phyloP scores from a whole-genome alignment of 1,140 invertebrate genomes.

The Pogonomyrmex californicus region DNA sequence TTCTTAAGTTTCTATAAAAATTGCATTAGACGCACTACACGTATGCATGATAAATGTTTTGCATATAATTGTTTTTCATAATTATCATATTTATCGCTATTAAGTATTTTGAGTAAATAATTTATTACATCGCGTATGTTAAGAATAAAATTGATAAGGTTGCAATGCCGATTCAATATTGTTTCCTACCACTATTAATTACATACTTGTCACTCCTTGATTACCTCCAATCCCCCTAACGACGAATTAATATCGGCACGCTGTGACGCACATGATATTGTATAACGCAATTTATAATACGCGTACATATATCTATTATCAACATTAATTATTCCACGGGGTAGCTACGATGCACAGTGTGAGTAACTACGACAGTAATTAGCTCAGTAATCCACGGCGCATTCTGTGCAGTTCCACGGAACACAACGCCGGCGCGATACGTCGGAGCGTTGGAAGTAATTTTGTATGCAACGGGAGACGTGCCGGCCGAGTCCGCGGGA shows the following conservation, averaged over 20 bases:
- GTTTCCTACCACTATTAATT: constrained; percentile 6
- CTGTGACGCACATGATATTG: constrained; percentile 22
- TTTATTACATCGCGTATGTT: not conserved
- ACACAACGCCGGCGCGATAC: constrained; percentile 19
- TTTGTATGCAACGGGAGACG: constrained; percentile 54
- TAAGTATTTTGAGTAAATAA: not conserved
- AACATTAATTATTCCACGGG: constrained; percentile 56
- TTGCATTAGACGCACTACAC: not conserved
- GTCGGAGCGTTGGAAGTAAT: constrained; percentile 51
- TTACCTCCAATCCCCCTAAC: constrained; percentile 25
- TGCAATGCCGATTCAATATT: not conserved
- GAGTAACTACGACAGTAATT: constrained; percentile 62
- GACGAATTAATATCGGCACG: constrained; percentile 33
- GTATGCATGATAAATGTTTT: not conserved
- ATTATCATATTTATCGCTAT: not conserved
- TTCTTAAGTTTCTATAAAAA: not conserved
- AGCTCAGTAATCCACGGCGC: constrained; percentile 55
- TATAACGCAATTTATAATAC: constrained; percentile 56
- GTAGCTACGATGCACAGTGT: constrained; percentile 36
- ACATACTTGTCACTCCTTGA: constrained; percentile 9
- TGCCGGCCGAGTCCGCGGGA: constrained; percentile 35
- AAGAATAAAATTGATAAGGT: not conserved
- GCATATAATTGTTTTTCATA: not conserved
- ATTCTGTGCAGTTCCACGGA: constrained; percentile 54
- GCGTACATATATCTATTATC: constrained; percentile 49